Evolutionary conservation across 2,888 invertebrate species (phyloP).

Genomic region (Eupithecia dodoneata): DNA sequence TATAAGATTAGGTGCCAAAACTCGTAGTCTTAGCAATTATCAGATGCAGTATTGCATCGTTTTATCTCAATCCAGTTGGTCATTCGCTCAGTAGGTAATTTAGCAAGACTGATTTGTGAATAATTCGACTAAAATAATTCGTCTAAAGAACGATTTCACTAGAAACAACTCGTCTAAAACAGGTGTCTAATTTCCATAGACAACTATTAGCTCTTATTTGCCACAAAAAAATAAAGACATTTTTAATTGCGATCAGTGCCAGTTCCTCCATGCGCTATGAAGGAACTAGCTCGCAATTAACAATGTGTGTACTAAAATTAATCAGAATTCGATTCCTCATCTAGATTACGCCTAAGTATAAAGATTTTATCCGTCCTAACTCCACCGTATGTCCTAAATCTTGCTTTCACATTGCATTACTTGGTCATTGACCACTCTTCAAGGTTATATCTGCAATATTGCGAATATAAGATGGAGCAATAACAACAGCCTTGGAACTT

Average conservation of each 20-base stretch:
- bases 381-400: not conserved
- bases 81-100: not conserved
- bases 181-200: no score
- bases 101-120: no score
- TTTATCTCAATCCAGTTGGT: not conserved
- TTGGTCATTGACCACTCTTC: not conserved
- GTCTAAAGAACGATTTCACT: no score
- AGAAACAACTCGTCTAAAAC: no score
- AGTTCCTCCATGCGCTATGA: not conserved
- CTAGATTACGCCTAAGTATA: not conserved
- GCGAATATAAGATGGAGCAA: slow-evolving; percentile 12
- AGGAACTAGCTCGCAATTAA: no score
- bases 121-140: no score
- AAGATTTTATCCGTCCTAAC: not conserved
- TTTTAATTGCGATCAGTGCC: not conserved
- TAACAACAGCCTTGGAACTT: slow-evolving; percentile 20
- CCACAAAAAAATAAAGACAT: not conserved
- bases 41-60: not conserved
- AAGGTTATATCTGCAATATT: slow-evolving; percentile 13
- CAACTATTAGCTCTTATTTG: not conserved
- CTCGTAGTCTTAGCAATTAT: not conserved
- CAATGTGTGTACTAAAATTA: not conserved
- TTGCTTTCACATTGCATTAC: slow-evolving; percentile 2
- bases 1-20: not conserved
- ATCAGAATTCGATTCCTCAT: not conserved